Evolutionary conservation across 1,140 invertebrate genomes (phyloP).

Genomic region (Drosophila repleta): DNA sequence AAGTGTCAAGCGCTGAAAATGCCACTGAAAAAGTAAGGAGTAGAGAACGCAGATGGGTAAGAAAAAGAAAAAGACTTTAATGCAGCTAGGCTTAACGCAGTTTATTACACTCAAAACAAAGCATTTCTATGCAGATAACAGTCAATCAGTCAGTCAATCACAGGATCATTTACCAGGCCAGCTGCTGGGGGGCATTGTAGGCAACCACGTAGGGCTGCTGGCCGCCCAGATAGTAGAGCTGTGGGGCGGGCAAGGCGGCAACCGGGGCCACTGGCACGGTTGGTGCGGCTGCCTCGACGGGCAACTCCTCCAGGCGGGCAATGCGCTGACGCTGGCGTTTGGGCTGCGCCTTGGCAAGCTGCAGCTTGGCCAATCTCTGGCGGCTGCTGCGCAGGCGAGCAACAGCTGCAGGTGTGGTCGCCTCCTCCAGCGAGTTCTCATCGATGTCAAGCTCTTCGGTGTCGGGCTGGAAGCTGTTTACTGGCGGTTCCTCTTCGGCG

Average conservation of each 20-base stretch:
- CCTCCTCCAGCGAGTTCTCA: slow-evolving; percentile 52
- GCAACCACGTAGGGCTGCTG: slow-evolving; percentile 63
- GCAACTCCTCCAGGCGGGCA: slow-evolving; percentile 64
- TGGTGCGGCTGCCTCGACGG: slow-evolving; percentile 32
- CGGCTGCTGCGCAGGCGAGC: slow-evolving; percentile 59
- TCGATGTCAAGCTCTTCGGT: slow-evolving; percentile 64
- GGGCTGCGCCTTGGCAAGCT: slow-evolving; percentile 45
- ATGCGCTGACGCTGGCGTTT: slow-evolving; percentile 50
- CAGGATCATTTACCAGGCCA: slow-evolving; percentile 46
- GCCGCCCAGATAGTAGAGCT: slow-evolving; percentile 55
- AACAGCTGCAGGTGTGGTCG: slow-evolving; percentile 43
- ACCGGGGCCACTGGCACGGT: slow-evolving; percentile 19
- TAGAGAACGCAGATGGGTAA: too few relatives aligned
- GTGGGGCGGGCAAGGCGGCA: slow-evolving; percentile 32
- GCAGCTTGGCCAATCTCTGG: slow-evolving; percentile 58
- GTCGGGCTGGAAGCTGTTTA: slow-evolving; percentile 54
- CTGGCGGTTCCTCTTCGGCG: slow-evolving; percentile 33
- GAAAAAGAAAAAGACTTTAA: not conserved
- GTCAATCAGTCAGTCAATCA: slow-evolving; percentile 16
- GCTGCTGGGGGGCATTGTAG: slow-evolving; percentile 58
- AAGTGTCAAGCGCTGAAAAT: slow-evolving; percentile 13
- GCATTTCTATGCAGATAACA: not conserved
- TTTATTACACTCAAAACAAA: slow-evolving; percentile 31
- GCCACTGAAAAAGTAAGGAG: not conserved
- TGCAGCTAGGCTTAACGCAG: slow-evolving; percentile 2